Conservation (phyloP, 2,113 vertebrate species). For the Sinocyclocheilus rhinocerous region DNA sequence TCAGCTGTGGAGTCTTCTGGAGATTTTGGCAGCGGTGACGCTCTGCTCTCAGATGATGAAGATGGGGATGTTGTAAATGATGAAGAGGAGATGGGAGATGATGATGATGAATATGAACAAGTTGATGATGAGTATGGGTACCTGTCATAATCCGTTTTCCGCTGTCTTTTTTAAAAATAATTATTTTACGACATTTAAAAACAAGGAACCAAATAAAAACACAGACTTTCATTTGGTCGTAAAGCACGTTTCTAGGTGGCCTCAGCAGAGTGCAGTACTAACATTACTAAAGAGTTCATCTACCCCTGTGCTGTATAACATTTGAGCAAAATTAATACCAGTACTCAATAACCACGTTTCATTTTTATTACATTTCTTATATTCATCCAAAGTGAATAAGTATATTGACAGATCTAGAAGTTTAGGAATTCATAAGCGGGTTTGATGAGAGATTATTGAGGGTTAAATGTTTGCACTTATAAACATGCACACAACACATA, state of each 20-base stretch:
- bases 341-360: conserved; percentile 61
- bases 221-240: conserved; percentile 67
- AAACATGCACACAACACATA: conserved; percentile 16
- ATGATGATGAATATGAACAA: conserved; percentile 88
- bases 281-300: conserved; percentile 68
- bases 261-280: conserved; percentile 71
- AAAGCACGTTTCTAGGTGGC: conserved; percentile 83
- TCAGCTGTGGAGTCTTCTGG: conserved; percentile 87
- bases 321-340: conserved; percentile 83
- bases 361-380: conserved; percentile 65
- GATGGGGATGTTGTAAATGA: conserved; percentile 79
- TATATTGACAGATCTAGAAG: conserved; percentile 17
- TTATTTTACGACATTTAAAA: conserved; percentile 33
- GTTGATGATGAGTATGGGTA: conserved; percentile 86
- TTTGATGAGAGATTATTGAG: conserved; percentile 11
- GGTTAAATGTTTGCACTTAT: conserved; percentile 15
- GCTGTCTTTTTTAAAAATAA: not conserved
- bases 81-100: conserved; percentile 85
- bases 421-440: conserved; percentile 8
- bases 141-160: conserved; percentile 75
- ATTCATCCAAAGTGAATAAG: conserved; percentile 35
- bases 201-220: conserved; percentile 45
- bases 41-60: conserved; percentile 83
- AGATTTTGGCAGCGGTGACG: conserved; percentile 91
- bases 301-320: conserved; percentile 80